Base-by-base conservation (phyloP, 92 coral and sea anemone genomes). In the Epizoanthus ramosus region DNA sequence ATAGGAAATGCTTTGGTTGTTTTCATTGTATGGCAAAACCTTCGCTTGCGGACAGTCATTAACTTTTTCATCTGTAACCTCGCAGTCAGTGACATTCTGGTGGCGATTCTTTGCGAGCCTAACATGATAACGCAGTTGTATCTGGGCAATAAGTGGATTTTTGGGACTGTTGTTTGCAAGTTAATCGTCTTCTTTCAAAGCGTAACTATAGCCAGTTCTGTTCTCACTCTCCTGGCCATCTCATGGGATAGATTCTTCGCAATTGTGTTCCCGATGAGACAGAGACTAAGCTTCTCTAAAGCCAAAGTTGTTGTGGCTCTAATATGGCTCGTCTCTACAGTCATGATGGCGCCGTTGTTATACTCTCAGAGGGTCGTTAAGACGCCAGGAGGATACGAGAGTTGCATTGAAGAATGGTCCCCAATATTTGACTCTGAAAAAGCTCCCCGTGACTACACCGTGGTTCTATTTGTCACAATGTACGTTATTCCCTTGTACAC, bases 211-310 rank as follows among this genome's bases (percentile, higher is more conserved):
- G 97, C 92, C 6, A 91, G 94, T 56, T 93, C 97, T 14, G 91
- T 93, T 18, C 90, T 93, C 17, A 93, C 97, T 22, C 93, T 93
- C 8, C 74, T 93, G 18, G 95, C 92, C 39, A 91, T 93, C 37
- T 83, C 97, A 5, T 86, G 87, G 60, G 97, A 93, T 67, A 92
- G 97, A n/a, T 93, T 91, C 24, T 79, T 90, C 65, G 94, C 97
- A 63, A 93, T 93, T 70, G 80, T 86, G 12, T 93, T 93, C 67
- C 97, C 97, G 18, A 80, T 93, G 21, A 83, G 74, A 33, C 83
- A 74, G n/a, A 85, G 97, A 0, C 80, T 87, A 73, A 79, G 87
- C 39, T 91, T 91, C 74, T 80, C 73, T 33, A 69, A 63, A 5
- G 97, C 97, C 24, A 87, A 86, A 37, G 47, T 88, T 13, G 86